Percentiles rank a stretch among this genome's conserved stretches.
These are phyloP conservation scores for Melanchra persicariae DNA, from an alignment of 2,888 invertebrate species.

Conservation along the genomic window DNA sequence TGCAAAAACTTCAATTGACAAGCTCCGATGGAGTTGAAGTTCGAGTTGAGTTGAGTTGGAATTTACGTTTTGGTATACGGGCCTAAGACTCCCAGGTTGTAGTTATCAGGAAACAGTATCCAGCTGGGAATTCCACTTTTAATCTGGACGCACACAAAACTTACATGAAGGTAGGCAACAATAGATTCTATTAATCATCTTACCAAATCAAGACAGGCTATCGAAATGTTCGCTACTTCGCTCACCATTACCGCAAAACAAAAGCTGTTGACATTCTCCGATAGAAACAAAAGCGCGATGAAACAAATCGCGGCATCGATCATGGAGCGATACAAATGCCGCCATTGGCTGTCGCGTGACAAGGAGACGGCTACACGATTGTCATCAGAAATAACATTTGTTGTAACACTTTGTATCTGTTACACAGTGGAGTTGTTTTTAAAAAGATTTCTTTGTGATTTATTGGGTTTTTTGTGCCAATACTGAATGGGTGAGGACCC, in stretches of 20 bases:
- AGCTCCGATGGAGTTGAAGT: too few relatives aligned
- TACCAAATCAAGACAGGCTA: constrained; percentile 8
- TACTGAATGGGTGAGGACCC: neutral
- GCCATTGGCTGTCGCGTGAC: constrained; percentile 54
- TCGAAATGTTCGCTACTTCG: constrained; percentile 18
- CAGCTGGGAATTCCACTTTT: too few relatives aligned
- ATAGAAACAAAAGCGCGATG: constrained; percentile 57
- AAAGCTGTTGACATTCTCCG: constrained; percentile 42
- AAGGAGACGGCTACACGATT: constrained; percentile 46
- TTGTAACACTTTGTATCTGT: constrained; percentile 48
- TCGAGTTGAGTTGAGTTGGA: too few relatives aligned
- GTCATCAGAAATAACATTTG: constrained; percentile 64
- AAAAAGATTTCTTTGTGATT: constrained; percentile 13
- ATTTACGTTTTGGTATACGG: too few relatives aligned
- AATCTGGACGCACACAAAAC: neutral
- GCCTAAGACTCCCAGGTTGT: too few relatives aligned
- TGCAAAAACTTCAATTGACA: too few relatives aligned
- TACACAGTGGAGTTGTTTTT: constrained; percentile 20
- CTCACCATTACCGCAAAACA: constrained; percentile 50
- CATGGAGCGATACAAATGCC: constrained; percentile 59
- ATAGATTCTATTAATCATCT: neutral
- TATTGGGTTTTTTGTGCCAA: constrained; percentile 1
- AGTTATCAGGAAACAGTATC: too few relatives aligned
- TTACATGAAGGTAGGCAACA: too few relatives aligned
- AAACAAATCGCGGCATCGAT: constrained; percentile 64